A percentile compares a stretch with the other conserved stretches of the same genome.
Evolutionary conservation across 2,888 invertebrate species (phyloP).

Genomic region (Dione vanillae): DNA sequence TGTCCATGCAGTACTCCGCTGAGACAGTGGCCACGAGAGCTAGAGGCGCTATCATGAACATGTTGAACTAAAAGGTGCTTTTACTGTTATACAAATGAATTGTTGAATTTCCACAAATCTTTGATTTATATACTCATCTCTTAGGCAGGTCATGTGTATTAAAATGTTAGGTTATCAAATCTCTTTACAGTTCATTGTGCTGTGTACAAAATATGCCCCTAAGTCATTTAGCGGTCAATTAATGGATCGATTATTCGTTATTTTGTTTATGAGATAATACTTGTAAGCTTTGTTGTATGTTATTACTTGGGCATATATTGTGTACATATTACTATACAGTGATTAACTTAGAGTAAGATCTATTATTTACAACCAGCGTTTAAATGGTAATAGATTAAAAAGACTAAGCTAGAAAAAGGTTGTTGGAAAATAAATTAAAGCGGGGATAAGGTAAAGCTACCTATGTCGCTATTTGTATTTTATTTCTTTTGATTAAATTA

Average conservation of each 20-base stretch:
- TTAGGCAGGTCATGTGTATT: constrained; percentile 3
- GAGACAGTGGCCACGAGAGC: constrained; percentile 58
- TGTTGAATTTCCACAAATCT: background rate
- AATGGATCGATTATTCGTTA: background rate
- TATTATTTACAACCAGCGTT: no score
- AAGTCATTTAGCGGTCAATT: background rate
- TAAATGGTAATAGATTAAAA: no score
- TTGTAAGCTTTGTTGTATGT: no score
- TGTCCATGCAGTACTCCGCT: constrained; percentile 67
- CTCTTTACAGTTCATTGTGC: background rate
- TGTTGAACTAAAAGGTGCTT: constrained; percentile 51
- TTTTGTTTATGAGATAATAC: no score
- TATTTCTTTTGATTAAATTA: no score
- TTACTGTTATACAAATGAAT: constrained; percentile 50
- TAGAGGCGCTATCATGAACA: constrained; percentile 61
- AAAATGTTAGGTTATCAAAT: constrained; percentile 15
- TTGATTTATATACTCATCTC: constrained; percentile 15
- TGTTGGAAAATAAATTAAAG: no score
- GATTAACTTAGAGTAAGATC: no score
- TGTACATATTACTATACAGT: no score
- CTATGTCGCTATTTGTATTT: no score
- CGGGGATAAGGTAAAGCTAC: no score
- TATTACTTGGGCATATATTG: no score
- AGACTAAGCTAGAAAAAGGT: no score
- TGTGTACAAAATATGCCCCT: background rate